Conservation (phyloP, 1,140 invertebrate genomes). For the Manduca sexta region DNA sequence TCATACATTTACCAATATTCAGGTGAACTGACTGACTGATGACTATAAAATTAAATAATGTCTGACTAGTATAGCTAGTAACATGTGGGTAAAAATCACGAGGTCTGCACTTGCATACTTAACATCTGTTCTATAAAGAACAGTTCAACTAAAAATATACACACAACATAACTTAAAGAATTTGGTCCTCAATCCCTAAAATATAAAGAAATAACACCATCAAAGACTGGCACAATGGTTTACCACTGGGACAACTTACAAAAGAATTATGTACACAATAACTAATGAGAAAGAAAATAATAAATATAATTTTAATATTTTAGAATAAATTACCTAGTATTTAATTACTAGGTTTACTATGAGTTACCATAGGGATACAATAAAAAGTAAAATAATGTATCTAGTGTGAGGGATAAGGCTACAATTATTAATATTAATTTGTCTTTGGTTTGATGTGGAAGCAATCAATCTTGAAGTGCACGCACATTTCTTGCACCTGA, state of each 20-base stretch:
- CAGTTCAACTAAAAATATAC: too few species aligned
- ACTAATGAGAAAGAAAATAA: neutral
- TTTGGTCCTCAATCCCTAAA: constrained; percentile 1
- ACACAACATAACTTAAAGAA: too few species aligned
- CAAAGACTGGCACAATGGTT: too few species aligned
- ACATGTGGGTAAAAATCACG: too few species aligned
- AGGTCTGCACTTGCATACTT: too few species aligned
- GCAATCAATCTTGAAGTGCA: constrained; percentile 74
- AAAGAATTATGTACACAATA: neutral
- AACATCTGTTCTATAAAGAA: too few species aligned
- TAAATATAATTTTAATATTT: neutral
- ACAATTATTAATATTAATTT: constrained; percentile 12
- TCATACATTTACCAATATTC: too few species aligned
- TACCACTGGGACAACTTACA: too few species aligned
- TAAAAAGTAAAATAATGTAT: neutral
- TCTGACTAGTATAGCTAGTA: too few species aligned
- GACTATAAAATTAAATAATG: too few species aligned
- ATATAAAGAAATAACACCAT: neutral
- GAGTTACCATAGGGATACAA: neutral
- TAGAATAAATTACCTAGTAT: neutral
- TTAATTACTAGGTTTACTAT: neutral
- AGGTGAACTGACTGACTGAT: too few species aligned
- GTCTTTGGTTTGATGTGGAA: constrained; percentile 74
- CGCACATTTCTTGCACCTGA: constrained; percentile 75
- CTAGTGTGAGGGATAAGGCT: neutral